Evolutionary conservation across 2,888 invertebrate species (phyloP).

Genomic region (Phanerotoma sp.): DNA sequence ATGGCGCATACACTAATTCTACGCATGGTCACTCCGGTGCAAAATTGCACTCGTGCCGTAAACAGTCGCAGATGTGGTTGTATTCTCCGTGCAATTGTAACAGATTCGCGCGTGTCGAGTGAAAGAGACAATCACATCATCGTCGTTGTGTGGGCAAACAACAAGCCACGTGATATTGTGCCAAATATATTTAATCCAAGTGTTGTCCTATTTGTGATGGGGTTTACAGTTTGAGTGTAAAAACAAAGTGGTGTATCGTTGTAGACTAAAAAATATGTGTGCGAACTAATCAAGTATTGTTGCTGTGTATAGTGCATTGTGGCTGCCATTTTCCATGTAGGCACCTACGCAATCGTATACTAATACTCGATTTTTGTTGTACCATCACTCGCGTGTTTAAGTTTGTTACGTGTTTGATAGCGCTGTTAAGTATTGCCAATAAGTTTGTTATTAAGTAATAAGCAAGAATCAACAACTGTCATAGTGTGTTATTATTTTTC

Average conservation of each 20-base stretch:
- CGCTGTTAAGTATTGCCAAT: too few relatives aligned
- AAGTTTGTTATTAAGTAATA: not conserved
- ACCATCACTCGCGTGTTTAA: too few relatives aligned
- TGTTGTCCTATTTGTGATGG: too few relatives aligned
- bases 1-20: not conserved
- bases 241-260: too few relatives aligned
- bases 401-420: not conserved
- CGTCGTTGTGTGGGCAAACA: constrained; percentile 5
- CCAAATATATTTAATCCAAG: not conserved
- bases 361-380: not conserved
- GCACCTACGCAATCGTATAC: constrained; percentile 27
- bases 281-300: too few relatives aligned
- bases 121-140: constrained; percentile 23
- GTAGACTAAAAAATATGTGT: too few relatives aligned
- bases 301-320: constrained; percentile 37
- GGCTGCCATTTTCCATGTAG: constrained; percentile 51
- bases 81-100: constrained; percentile 16
- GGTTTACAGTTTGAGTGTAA: too few relatives aligned
- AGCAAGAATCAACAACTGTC: not conserved
- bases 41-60: constrained; percentile 26
- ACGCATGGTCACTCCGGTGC: constrained; percentile 18
- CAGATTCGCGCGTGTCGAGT: constrained; percentile 27
- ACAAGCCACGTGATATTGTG: constrained; percentile 23
- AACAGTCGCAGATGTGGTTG: constrained; percentile 20
- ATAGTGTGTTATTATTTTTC: not conserved